Conservation (phyloP, 2,797 vertebrate genomes). For the Lepus townsendii region DNA sequence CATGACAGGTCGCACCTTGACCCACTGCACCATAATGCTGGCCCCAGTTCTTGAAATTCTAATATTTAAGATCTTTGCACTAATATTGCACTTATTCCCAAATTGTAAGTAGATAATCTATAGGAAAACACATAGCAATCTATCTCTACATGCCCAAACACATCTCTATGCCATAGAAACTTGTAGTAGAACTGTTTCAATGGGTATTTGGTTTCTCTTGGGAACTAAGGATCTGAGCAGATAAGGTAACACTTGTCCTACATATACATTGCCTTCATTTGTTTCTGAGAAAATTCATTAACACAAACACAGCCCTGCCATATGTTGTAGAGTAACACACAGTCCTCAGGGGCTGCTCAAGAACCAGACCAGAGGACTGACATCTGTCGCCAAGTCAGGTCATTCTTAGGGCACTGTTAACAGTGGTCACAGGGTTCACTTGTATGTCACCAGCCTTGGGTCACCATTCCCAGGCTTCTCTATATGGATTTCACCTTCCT, state of each 20-base stretch:
- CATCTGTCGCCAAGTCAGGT: not conserved
- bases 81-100: conserved; percentile 15
- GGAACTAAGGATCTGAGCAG: not conserved
- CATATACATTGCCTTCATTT: conserved; percentile 7
- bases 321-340: not conserved
- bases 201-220: not conserved
- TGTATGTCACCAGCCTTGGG: not conserved
- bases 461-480: not conserved
- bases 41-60: conserved; percentile 1
- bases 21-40: too few species aligned
- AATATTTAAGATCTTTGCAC: not conserved
- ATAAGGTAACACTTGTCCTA: not conserved
- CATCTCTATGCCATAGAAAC: not conserved
- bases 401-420: not conserved
- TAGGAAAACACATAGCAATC: not conserved
- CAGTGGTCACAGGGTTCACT: not conserved
- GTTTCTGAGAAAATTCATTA: not conserved
- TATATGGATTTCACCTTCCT: not conserved
- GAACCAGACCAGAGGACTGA: not conserved
- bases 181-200: not conserved
- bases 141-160: conserved; percentile 15
- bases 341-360: not conserved
- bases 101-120: not conserved
- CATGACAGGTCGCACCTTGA: too few species aligned
- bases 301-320: not conserved